Base-by-base conservation (phyloP, 1,140 invertebrate genomes). In the Branchinecta lindahli region DNA sequence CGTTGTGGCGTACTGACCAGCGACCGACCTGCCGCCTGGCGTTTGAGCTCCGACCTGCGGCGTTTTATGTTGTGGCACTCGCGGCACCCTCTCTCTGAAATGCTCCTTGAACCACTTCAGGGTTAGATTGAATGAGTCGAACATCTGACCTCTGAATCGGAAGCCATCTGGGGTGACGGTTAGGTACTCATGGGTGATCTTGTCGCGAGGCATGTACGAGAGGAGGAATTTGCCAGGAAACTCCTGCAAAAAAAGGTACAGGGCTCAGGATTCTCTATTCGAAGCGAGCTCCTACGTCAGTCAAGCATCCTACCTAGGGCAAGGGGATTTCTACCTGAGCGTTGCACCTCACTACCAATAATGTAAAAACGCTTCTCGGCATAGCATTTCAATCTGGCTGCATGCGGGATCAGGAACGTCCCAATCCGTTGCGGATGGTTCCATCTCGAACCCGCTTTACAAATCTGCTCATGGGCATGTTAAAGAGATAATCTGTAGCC, bases 101-200 rank as follows among this genome's bases (percentile, higher is more conserved):
- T 99, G 94, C 78, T 95, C 91, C 77, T 99, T 99, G 78, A 98
- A 99, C 94, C 95, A 99, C 68, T 89, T 85, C 73, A 99, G 85
- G 8, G 98, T 77, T 3, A 87, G 85, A 69, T 85, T 87, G 0
- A 98, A 80, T 1, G 88, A 87, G 70, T 89, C 86, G 78, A 98
- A 98, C 75, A 88, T 86, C 77, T 94, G 88, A 69, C 88, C 84
- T 45, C 96, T 82, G 78, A 95, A 99, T 67, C 88, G 84, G 76
- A 95, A 93, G 15, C 96, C 97, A 72, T 98, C 92, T 0, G 93
- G 89, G 8, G 87, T 88, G 0, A 98, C 87, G 0, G 91, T 90
- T 0, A 98, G 83, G 76, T 88, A 97, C 79, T 99, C 96, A 79
- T 98, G 93, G 7, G 87, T 85, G 70, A 87, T 86, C 74, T 88